Evolutionary conservation across 92 coral and sea anemone species (phyloP).

Genomic region (Phenganax stokvisi): DNA sequence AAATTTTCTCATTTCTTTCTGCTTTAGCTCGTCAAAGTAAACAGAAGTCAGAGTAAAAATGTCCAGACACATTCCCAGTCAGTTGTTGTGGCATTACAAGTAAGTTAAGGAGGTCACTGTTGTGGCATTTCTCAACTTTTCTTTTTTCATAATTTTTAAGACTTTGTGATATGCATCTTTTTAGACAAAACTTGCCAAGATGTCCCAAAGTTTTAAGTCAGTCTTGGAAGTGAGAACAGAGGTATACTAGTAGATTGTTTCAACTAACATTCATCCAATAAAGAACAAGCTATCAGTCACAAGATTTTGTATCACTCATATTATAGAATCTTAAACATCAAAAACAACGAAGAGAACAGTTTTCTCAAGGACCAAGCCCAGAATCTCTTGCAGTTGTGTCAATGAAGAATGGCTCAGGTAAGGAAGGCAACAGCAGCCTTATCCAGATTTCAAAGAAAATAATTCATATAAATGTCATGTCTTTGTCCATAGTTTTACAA

Average conservation of each 20-base stretch:
- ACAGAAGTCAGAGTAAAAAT: constrained; percentile 75
- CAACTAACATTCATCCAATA: no score
- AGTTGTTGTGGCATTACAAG: constrained; percentile 90
- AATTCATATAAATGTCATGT: background rate
- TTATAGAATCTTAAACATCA: constrained; percentile 90
- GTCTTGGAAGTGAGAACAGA: constrained; percentile 95
- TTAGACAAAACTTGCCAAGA: constrained; percentile 88
- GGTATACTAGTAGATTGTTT: constrained; percentile 36
- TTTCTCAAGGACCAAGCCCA: constrained; percentile 84
- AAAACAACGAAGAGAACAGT: constrained; percentile 88
- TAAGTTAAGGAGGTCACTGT: constrained; percentile 20
- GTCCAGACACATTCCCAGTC: constrained; percentile 94
- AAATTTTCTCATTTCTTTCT: constrained; percentile 6
- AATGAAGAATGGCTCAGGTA: constrained; percentile 77
- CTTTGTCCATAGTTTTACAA: constrained; percentile 51
- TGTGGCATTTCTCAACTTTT: background rate
- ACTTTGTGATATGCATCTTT: background rate
- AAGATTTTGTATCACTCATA: background rate
- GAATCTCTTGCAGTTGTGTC: constrained; percentile 63
- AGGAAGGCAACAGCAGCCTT: background rate
- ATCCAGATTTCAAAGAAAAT: background rate
- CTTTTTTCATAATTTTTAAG: background rate
- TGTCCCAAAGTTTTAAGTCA: constrained; percentile 91
- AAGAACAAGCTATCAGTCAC: no score
- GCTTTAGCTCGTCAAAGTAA: constrained; percentile 73